Percentiles rank a stretch among this genome's conserved stretches.
Evolutionary conservation across 2,797 vertebrate genomes (phyloP).

Genomic region (Helostoma temminkii): DNA sequence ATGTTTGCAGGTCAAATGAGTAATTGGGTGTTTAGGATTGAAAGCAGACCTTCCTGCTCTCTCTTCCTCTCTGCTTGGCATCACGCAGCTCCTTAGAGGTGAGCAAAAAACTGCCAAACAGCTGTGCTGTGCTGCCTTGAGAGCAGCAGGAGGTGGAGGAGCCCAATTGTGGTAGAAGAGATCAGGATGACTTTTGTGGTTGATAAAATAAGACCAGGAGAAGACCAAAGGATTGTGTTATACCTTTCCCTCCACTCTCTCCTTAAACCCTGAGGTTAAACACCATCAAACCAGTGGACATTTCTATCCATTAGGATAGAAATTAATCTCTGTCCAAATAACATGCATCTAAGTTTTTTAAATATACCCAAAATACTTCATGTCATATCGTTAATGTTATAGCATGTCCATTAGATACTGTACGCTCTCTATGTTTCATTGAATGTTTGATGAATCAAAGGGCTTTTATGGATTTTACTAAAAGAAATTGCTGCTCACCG

Average conservation of each 20-base stretch:
- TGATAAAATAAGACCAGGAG: not conserved
- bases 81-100: not conserved
- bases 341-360: not conserved
- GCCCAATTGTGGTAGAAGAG: constrained; percentile 1
- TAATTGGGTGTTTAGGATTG: constrained; percentile 3
- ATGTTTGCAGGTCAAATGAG: constrained; percentile 27
- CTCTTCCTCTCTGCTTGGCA: constrained; percentile 20
- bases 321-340: not conserved
- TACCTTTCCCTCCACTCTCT: not conserved
- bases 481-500: not conserved
- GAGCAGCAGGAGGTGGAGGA: constrained; percentile 19
- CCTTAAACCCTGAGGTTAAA: not conserved
- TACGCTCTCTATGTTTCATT: not conserved
- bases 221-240: not conserved
- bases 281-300: not conserved
- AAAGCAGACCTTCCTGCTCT: constrained; percentile 15
- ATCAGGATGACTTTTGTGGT: constrained; percentile 7
- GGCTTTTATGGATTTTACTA: constrained; percentile 4
- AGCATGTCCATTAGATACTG: not conserved
- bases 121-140: not conserved
- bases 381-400: not conserved
- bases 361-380: not conserved
- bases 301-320: not conserved
- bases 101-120: constrained; percentile 38
- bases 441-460: not conserved